Conservation (phyloP, 2,113 vertebrate genomes). For the Sterrhoptilus dennistouni region DNA sequence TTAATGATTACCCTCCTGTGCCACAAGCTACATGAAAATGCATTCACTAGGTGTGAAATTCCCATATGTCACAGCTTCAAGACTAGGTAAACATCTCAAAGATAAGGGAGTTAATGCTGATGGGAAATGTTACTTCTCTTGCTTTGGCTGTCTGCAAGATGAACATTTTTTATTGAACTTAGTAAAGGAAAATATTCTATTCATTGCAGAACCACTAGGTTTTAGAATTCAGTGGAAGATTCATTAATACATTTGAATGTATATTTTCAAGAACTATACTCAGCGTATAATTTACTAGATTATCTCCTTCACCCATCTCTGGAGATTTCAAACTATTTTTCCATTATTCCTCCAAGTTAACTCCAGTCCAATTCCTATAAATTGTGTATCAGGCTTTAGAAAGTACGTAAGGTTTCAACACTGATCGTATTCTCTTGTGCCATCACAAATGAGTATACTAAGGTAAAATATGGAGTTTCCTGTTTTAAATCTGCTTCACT, state of each 20-base stretch:
- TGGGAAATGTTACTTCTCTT: conserved; percentile 57
- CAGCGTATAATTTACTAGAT: not conserved
- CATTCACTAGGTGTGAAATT: conserved; percentile 85
- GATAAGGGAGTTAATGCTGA: conserved; percentile 70
- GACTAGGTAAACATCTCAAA: conserved; percentile 78
- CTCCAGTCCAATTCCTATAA: not conserved
- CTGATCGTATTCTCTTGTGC: not conserved
- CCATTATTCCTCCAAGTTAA: not conserved
- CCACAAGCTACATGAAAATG: conserved; percentile 82
- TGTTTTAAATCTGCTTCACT: not conserved
- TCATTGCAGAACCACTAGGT: not conserved
- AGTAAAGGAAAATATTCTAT: conserved; percentile 6
- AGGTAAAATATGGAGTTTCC: not conserved
- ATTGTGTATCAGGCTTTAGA: not conserved
- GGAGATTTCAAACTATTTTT: not conserved
- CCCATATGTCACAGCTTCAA: conserved; percentile 83
- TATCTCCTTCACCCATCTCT: not conserved
- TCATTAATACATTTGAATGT: not conserved
- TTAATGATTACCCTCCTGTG: conserved; percentile 79
- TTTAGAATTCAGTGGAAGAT: not conserved
- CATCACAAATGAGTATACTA: not conserved
- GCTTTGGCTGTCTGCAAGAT: conserved; percentile 44
- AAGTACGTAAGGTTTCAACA: not conserved
- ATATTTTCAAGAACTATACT: not conserved
- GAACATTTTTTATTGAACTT: conserved; percentile 40